Evolutionary conservation across 2,113 vertebrate species (phyloP).

Genomic region (Scomber scombrus): DNA sequence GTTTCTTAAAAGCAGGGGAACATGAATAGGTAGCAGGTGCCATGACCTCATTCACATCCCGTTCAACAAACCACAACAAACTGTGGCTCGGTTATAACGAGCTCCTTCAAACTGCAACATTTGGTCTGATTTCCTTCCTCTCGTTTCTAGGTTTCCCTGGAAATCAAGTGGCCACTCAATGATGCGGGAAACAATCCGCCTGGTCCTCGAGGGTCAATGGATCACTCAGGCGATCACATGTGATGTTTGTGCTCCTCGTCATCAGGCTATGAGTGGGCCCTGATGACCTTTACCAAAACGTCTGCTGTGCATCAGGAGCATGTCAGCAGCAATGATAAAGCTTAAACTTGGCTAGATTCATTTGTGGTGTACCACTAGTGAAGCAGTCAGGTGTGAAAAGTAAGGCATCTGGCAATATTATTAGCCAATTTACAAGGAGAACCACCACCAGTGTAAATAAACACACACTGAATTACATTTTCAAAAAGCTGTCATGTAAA

Average conservation of each 20-base stretch:
- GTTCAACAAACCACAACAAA: neutral
- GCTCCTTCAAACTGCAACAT: neutral
- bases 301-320: slow-evolving; percentile 64
- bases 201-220: neutral
- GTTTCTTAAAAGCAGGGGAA: neutral
- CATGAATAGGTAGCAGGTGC: neutral
- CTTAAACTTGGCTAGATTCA: slow-evolving; percentile 25
- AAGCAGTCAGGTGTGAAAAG: neutral
- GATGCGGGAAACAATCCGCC: slow-evolving; percentile 8
- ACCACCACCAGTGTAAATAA: too few relatives aligned
- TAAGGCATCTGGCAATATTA: neutral
- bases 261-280: slow-evolving; percentile 46
- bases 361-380: neutral
- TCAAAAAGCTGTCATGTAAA: too few relatives aligned
- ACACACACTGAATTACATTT: too few relatives aligned
- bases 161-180: slow-evolving; percentile 63
- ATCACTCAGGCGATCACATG: slow-evolving; percentile 13
- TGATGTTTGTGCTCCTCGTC: slow-evolving; percentile 30
- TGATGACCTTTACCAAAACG: slow-evolving; percentile 64
- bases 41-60: neutral
- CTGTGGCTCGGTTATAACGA: neutral
- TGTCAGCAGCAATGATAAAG: slow-evolving; percentile 70
- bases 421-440: neutral
- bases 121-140: neutral
- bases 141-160: slow-evolving; percentile 50